Percentiles rank a stretch among this genome's conserved stretches.
phyloP scores from a whole-genome alignment of 2,113 vertebrate genomes.

The Astur gentilis region DNA sequence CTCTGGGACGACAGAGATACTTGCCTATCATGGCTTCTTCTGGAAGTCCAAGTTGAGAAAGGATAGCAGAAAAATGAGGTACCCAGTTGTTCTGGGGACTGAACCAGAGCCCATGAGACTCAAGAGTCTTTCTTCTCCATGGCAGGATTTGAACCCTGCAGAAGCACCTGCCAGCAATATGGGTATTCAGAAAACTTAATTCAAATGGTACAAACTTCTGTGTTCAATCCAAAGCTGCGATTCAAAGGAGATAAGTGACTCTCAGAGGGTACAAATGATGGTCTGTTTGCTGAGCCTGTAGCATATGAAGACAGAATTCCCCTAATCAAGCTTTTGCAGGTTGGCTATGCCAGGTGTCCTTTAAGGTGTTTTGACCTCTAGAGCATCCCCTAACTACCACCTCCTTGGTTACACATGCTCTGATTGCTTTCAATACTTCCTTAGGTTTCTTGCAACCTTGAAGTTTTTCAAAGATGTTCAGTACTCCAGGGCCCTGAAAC shows the following conservation, averaged over 20 bases:
- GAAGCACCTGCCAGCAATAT: background rate
- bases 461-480: background rate
- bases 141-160: background rate
- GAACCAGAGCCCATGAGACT: background rate
- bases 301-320: background rate
- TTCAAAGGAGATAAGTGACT: background rate
- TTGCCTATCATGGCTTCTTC: background rate
- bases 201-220: background rate
- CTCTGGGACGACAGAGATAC: fast-evolving
- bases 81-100: background rate
- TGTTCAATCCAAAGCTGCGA: background rate
- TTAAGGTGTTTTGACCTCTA: background rate
- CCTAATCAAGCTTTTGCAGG: background rate
- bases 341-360: background rate
- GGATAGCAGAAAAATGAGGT: background rate
- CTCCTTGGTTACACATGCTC: background rate
- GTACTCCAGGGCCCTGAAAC: background rate
- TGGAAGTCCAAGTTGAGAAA: background rate
- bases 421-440: background rate
- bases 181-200: background rate
- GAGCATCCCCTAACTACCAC: background rate
- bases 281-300: background rate
- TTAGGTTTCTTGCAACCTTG: background rate
- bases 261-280: background rate
- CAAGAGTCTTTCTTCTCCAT: background rate